Conservation (phyloP, 2,888 invertebrate genomes). For the Tenodera sinensis region DNA sequence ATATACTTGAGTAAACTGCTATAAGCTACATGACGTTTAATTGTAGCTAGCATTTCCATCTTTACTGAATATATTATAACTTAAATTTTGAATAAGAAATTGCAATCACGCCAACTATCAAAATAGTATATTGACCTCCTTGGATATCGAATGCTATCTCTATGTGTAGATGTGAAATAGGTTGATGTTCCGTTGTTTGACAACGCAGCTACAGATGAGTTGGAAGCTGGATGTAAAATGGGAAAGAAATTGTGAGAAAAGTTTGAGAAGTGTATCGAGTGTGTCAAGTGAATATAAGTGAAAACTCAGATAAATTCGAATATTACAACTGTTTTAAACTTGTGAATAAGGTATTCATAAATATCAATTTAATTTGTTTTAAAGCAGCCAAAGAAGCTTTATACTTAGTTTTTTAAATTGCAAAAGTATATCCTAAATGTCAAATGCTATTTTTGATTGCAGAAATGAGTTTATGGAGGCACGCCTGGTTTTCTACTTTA, state of each 20-base stretch:
- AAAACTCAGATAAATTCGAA: neutral
- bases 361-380: neutral
- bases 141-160: neutral
- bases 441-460: neutral
- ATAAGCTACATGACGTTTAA: too few relatives aligned
- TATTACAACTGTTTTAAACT: neutral
- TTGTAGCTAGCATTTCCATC: too few relatives aligned
- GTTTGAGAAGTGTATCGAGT: neutral
- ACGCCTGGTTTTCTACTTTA: slow-evolving; percentile 3
- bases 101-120: too few relatives aligned
- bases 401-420: neutral
- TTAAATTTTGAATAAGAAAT: too few relatives aligned
- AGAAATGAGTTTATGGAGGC: slow-evolving; percentile 6
- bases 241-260: neutral
- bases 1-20: too few relatives aligned
- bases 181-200: neutral
- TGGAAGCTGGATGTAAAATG: neutral
- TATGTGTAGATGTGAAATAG: too few relatives aligned
- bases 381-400: neutral
- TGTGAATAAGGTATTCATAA: neutral
- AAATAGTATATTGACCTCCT: too few relatives aligned
- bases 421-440: neutral
- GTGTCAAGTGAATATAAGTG: neutral
- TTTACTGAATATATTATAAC: too few relatives aligned
- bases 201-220: neutral